Evolutionary conservation across 1,140 invertebrate genomes (phyloP).

Genomic region (Coptotermes formosanus): DNA sequence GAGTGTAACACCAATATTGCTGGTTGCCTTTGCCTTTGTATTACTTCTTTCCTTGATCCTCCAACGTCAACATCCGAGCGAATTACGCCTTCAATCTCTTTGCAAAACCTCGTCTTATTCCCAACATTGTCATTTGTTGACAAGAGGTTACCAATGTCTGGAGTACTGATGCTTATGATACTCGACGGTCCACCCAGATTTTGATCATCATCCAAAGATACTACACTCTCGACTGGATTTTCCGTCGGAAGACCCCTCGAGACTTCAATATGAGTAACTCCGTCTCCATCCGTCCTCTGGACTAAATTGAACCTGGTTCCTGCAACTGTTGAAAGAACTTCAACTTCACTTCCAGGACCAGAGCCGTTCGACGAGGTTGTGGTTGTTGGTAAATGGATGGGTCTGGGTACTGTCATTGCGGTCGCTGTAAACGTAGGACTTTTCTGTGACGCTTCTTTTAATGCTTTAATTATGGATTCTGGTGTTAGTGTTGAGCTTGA

Average conservation of each 20-base stretch:
- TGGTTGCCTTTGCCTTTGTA: conserved; percentile 31
- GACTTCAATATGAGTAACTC: conserved; percentile 48
- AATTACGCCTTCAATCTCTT: conserved; percentile 34
- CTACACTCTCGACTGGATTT: background rate
- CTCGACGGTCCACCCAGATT: conserved; percentile 38
- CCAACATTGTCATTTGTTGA: conserved; percentile 42
- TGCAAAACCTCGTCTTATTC: conserved; percentile 26
- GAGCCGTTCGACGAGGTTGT: background rate
- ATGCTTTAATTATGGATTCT: background rate
- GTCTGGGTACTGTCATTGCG: background rate
- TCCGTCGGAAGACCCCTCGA: conserved; percentile 39
- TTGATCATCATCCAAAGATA: background rate
- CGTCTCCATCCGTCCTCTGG: conserved; percentile 47
- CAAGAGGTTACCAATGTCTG: conserved; percentile 37
- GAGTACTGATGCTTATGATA: conserved; percentile 44
- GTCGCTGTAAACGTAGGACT: background rate
- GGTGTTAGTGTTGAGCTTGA: background rate
- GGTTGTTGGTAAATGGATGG: background rate
- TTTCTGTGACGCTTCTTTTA: background rate
- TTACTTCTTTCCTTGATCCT: background rate
- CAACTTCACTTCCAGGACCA: background rate
- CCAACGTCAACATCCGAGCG: conserved; percentile 24
- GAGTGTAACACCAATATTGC: conserved; percentile 31
- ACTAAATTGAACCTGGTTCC: conserved; percentile 43
- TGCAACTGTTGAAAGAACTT: conserved; percentile 5